These are phyloP conservation scores for Cisticola juncidis DNA, from an alignment of 2,113 vertebrate species.

Conservation along the genomic window DNA sequence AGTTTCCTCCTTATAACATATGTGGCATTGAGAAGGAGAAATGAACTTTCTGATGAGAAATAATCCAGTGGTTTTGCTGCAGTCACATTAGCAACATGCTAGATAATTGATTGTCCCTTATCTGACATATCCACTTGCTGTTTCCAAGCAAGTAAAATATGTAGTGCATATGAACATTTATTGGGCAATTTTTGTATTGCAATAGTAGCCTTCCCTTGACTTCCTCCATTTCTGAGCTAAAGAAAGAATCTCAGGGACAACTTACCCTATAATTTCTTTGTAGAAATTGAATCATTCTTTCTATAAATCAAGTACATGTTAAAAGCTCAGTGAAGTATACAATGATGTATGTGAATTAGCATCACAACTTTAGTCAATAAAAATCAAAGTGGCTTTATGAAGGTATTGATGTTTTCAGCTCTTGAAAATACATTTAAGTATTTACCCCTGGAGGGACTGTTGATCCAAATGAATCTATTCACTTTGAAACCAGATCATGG, in stretches of 20 bases:
- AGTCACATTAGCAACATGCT: slow-evolving; percentile 39
- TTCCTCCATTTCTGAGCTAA: slow-evolving; percentile 9
- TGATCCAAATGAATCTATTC: slow-evolving; percentile 68
- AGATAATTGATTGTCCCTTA: slow-evolving; percentile 51
- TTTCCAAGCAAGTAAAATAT: not conserved
- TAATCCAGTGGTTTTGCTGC: slow-evolving; percentile 23
- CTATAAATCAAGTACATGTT: slow-evolving; percentile 74
- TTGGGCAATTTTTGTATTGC: slow-evolving; percentile 20
- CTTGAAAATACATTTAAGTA: slow-evolving; percentile 66
- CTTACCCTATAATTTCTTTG: slow-evolving; percentile 27
- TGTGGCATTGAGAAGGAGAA: not conserved
- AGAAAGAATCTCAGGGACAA: slow-evolving; percentile 15
- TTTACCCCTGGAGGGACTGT: slow-evolving; percentile 64
- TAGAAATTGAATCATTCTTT: slow-evolving; percentile 62
- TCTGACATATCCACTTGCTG: slow-evolving; percentile 41
- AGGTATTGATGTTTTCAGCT: slow-evolving; percentile 73
- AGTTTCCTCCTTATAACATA: not conserved
- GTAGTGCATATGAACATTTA: not conserved
- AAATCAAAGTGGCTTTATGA: slow-evolving; percentile 78
- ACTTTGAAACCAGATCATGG: slow-evolving; percentile 61
- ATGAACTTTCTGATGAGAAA: not conserved
- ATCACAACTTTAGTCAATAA: slow-evolving; percentile 65
- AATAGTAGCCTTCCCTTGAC: slow-evolving; percentile 9
- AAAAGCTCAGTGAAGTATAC: slow-evolving; percentile 73
- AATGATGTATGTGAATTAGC: slow-evolving; percentile 75